Evolutionary conservation across 2,113 vertebrate genomes (phyloP), one percentile per base, ranked within the genome.

Genomic region (Urocolius indicus): DNA sequence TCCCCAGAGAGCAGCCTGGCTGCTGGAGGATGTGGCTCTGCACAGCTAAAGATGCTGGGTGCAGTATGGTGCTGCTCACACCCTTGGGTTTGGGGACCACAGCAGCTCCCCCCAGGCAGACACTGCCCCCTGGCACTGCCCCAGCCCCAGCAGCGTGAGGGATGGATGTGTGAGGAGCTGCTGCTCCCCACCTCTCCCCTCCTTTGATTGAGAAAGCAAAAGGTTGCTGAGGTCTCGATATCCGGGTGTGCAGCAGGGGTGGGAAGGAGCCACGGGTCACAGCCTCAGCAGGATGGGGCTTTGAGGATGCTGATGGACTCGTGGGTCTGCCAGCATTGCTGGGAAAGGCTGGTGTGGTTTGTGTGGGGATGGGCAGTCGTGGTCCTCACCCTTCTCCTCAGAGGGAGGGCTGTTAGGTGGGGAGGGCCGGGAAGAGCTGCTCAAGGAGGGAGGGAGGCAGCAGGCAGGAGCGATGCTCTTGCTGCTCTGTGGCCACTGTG

Each of bases 201-300:
- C 18, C 11, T 43, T 27, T 63, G n/a, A 29, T 0, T 14, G 41
- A n/a, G 36, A 36, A 55, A 76, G 11, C 32, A 17, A 16, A 89
- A 46, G 26, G 45, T 27, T 3, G 0, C 2, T 1, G 29, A 27
- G 32, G 1, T 55, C 24, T 30, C 0, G 0, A 23, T 49, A 20
- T 45, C 12, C 49, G n/a, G 5, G 13, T 18, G 17, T n/a, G n/a
- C n/a, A n/a, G n/a, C n/a, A n/a, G n/a, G n/a, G n/a, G n/a, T 48
- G 68, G 71, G 79, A 32, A 67, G 57, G 67, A 55, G 59, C n/a
- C 38, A 41, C 1, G 3, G 7, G 9, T 48, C 6, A 1, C 76
- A 0, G 0, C 4, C 3, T 46, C 12, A 3, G 9, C 34, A 30
- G 19, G 34, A 4, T 18, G 43, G 18, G 23, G 22, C 48, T 30